Conservation (phyloP, 1,140 invertebrate species). For the Potamilus streckersoni region DNA sequence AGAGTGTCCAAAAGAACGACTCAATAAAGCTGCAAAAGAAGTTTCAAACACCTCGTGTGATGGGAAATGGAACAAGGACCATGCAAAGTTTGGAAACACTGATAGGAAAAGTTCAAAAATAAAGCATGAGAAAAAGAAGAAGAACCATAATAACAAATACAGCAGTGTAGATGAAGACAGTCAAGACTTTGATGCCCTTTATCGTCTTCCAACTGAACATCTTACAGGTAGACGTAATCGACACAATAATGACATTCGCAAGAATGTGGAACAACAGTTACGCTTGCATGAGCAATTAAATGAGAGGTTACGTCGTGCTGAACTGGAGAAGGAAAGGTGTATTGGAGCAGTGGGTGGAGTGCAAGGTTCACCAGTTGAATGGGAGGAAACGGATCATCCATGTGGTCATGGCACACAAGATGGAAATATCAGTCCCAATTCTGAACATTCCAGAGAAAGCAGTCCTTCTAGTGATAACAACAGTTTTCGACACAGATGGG, state of each 20-base stretch:
- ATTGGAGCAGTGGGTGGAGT: slow-evolving; percentile 27
- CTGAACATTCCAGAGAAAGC: slow-evolving; percentile 29
- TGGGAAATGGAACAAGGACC: too few relatives aligned
- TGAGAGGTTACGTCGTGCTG: slow-evolving; percentile 23
- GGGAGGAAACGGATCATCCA: slow-evolving; percentile 14
- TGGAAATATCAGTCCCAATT: slow-evolving; percentile 20
- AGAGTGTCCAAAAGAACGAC: slow-evolving; percentile 5
- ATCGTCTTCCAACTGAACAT: slow-evolving; percentile 35
- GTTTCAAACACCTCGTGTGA: not conserved
- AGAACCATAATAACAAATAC: slow-evolving; percentile 24
- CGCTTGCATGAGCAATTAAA: slow-evolving; percentile 29
- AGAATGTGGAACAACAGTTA: slow-evolving; percentile 26
- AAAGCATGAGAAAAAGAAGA: slow-evolving; percentile 29
- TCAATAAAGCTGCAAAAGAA: slow-evolving; percentile 8
- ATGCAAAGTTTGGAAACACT: slow-evolving; percentile 10
- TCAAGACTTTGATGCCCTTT: slow-evolving; percentile 31
- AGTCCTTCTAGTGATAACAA: slow-evolving; percentile 27
- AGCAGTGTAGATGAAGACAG: slow-evolving; percentile 23
- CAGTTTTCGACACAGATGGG: slow-evolving; percentile 16
- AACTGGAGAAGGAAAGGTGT: slow-evolving; percentile 28
- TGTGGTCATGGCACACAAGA: not conserved
- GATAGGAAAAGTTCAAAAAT: slow-evolving; percentile 16
- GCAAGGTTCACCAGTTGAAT: slow-evolving; percentile 6
- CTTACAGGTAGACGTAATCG: slow-evolving; percentile 21
- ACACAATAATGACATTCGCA: slow-evolving; percentile 10